Evolutionary conservation across 2,113 vertebrate genomes (phyloP).

Genomic region (Aythya baeri): DNA sequence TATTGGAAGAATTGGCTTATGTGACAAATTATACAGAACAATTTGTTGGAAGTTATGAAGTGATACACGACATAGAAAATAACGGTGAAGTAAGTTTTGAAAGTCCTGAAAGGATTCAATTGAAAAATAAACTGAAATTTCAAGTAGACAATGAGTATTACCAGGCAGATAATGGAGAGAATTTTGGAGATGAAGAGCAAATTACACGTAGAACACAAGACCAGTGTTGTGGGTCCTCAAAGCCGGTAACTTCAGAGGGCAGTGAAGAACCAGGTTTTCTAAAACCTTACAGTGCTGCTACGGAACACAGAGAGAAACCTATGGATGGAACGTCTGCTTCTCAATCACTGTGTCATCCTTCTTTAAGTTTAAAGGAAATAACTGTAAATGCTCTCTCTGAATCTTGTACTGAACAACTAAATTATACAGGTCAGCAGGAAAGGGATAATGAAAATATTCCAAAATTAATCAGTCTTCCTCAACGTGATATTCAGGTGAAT

Average conservation of each 20-base stretch:
- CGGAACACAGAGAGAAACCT: not conserved
- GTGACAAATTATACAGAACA: fast-evolving
- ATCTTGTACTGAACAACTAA: not conserved
- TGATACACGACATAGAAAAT: not conserved
- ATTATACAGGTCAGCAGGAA: not conserved
- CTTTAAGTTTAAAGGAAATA: not conserved
- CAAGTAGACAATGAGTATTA: not conserved
- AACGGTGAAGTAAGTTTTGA: not conserved
- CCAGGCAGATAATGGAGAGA: not conserved
- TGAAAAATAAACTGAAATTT: slow-evolving; percentile 22
- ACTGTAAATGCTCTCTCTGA: not conserved
- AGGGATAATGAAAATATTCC: not conserved
- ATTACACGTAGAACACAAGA: not conserved
- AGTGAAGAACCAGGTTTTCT: not conserved
- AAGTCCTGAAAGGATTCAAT: not conserved
- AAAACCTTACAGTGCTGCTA: not conserved
- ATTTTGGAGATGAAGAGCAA: slow-evolving; percentile 8
- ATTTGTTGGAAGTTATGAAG: not conserved
- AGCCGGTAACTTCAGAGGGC: not conserved
- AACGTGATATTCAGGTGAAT: slow-evolving; percentile 66
- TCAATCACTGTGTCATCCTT: not conserved
- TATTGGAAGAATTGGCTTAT: slow-evolving; percentile 39
- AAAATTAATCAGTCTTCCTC: slow-evolving; percentile 72
- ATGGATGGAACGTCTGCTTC: not conserved
- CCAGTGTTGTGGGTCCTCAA: not conserved